Conservation (phyloP, 2,113 vertebrate genomes). For the Scolopax mira region DNA sequence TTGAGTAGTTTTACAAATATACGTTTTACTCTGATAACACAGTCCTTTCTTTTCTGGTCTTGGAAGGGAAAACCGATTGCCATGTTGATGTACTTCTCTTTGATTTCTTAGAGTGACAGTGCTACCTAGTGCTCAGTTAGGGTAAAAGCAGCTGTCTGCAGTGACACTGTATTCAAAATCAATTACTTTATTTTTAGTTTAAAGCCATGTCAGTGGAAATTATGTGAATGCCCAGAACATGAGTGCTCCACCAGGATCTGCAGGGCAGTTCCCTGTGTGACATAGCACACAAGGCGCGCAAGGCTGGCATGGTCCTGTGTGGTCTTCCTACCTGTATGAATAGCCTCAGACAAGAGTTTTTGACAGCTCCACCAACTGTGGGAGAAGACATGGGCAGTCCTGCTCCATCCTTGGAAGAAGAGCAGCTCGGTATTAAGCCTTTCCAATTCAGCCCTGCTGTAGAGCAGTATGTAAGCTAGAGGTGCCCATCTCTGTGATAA, state of each 20-base stretch:
- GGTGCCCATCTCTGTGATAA: not conserved
- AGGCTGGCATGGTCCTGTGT: fast-evolving
- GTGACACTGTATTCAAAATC: too few species aligned
- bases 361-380: not conserved
- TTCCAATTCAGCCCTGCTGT: not conserved
- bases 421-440: not conserved
- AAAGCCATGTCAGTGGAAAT: fast-evolving
- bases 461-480: not conserved
- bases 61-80: not conserved
- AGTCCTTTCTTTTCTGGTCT: not conserved
- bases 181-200: not conserved
- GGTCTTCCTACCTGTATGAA: not conserved
- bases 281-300: fast-evolving
- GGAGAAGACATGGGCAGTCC: not conserved
- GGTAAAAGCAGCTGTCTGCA: not conserved
- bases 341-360: not conserved
- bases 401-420: not conserved
- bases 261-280: not conserved
- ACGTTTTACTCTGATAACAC: fast-evolving
- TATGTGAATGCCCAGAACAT: not conserved
- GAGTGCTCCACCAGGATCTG: not conserved
- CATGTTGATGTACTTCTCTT: not conserved
- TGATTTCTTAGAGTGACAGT: constrained; percentile 2
- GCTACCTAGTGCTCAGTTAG: constrained; percentile 55
- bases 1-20: not conserved